Conservation (phyloP, 2,113 vertebrate genomes). For the Lepus americanus region DNA sequence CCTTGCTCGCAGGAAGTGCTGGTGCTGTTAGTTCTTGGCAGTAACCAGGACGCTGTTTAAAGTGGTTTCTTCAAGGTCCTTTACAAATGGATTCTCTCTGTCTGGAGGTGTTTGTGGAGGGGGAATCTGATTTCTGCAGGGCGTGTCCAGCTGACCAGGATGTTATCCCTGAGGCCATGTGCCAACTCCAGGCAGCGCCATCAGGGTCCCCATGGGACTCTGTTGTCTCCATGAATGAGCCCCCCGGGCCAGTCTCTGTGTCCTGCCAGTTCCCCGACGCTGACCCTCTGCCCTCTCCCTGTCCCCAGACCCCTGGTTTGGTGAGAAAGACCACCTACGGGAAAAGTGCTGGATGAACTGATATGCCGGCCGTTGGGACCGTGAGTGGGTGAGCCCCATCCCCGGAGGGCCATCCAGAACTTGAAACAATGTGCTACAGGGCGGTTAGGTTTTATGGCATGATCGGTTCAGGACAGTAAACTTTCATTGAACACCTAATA, state of each 20-base stretch:
- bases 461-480: conserved; percentile 81
- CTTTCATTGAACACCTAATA: conserved; percentile 79
- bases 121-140: background rate
- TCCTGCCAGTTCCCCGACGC: accelerated
- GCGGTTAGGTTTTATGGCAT: conserved; percentile 75
- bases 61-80: background rate
- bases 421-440: conserved; percentile 59
- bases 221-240: background rate
- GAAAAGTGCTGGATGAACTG: background rate
- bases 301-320: background rate
- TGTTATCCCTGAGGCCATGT: background rate
- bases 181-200: background rate
- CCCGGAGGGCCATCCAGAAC: conserved; percentile 22
- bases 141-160: background rate
- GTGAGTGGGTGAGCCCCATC: background rate
- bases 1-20: background rate
- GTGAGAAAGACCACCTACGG: background rate
- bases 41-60: background rate
- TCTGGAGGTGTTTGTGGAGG: background rate
- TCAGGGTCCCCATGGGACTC: background rate
- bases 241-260: too few species aligned
- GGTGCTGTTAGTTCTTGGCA: background rate
- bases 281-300: background rate
- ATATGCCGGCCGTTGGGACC: background rate
- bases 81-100: background rate